A percentile compares a stretch with the other conserved stretches of the same genome.
Conservation (phyloP, 2,797 vertebrate genomes). For the Periophthalmus magnuspinnatus region DNA sequence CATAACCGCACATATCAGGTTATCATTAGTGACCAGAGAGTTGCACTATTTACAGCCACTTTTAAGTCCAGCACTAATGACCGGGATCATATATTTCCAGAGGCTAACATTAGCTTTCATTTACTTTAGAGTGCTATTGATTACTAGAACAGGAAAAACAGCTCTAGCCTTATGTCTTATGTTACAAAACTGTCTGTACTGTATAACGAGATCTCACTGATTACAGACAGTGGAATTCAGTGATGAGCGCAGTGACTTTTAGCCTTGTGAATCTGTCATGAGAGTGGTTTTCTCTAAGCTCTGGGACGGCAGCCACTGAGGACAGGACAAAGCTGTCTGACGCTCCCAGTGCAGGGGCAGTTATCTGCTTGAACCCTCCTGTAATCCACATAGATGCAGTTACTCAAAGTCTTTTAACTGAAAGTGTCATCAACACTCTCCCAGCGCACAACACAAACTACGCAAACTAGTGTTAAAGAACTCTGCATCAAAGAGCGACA, state of each 20-base stretch:
- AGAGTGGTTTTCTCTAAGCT: constrained; percentile 10
- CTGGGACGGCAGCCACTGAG: constrained; percentile 6
- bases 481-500: neutral
- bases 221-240: neutral
- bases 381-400: constrained; percentile 13
- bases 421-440: neutral
- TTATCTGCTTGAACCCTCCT: constrained; percentile 3
- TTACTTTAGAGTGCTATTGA: constrained; percentile 32
- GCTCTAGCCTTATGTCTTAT: constrained; percentile 1
- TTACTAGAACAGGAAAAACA: constrained; percentile 20
- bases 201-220: neutral
- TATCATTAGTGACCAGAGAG: neutral
- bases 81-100: constrained; percentile 24
- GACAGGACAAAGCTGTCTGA: constrained; percentile 10
- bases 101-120: neutral
- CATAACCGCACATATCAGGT: neutral
- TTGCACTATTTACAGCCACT: constrained; percentile 12
- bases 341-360: neutral
- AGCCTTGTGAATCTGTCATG: neutral
- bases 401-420: constrained; percentile 3
- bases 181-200: constrained; percentile 21
- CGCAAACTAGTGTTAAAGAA: neutral
- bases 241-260: constrained; percentile 3
- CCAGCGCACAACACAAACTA: neutral
- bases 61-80: neutral